Evolutionary conservation across 2,888 invertebrate genomes (phyloP).

Genomic region (Hydroisotoma schaefferi): DNA sequence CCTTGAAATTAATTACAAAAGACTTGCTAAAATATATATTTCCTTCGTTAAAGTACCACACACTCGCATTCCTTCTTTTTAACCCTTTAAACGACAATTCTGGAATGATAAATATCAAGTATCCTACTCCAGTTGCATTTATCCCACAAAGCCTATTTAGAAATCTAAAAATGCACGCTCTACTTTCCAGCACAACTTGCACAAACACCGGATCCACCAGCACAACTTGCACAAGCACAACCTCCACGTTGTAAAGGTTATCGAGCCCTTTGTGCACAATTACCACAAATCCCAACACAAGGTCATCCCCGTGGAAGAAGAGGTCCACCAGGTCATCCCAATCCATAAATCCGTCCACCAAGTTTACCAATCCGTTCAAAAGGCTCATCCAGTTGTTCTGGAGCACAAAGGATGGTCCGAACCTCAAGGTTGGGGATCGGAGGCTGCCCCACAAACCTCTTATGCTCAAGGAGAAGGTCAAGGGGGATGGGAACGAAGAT

Average conservation of each 20-base stretch:
- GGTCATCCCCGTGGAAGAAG: slow-evolving; percentile 29
- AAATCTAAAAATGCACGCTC: no score
- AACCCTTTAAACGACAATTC: no score
- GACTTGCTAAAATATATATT: no score
- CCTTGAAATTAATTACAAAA: no score
- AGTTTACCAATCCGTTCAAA: slow-evolving; percentile 27
- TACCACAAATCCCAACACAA: slow-evolving; percentile 42
- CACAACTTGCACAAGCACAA: slow-evolving; percentile 43
- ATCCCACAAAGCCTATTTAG: no score
- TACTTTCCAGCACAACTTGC: background rate
- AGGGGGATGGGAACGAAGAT: no score
- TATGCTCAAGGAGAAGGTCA: background rate
- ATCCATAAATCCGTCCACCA: slow-evolving; percentile 31
- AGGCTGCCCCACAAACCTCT: no score
- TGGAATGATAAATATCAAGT: no score
- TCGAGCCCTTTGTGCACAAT: slow-evolving; percentile 37
- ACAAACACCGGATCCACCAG: slow-evolving; percentile 16
- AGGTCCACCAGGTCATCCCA: slow-evolving; percentile 42
- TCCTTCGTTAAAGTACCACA: no score
- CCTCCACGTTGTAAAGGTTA: slow-evolving; percentile 35
- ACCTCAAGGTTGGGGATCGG: slow-evolving; percentile 24
- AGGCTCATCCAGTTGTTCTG: slow-evolving; percentile 29
- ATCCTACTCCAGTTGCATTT: no score
- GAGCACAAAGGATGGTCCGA: slow-evolving; percentile 35
- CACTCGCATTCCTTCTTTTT: no score